phyloP scores from a whole-genome alignment of 1,140 invertebrate species.

The Trachymyrmex cornetzi region DNA sequence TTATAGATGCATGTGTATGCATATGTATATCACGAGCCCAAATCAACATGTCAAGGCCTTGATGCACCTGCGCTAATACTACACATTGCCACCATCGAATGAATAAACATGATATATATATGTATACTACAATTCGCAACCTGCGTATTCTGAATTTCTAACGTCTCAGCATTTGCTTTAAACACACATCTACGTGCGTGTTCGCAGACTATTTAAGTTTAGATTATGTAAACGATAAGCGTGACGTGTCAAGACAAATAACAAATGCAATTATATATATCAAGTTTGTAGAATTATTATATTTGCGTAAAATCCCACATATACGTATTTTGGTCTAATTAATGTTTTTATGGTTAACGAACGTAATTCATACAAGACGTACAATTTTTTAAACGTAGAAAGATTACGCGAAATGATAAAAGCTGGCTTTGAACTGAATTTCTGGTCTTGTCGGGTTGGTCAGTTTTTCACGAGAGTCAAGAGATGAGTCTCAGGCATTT shows the following conservation, averaged over 20 bases:
- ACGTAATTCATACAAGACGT: slow-evolving; percentile 60
- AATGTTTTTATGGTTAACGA: slow-evolving; percentile 29
- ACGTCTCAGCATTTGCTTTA: background rate
- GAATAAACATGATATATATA: slow-evolving; percentile 17
- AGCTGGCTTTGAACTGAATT: slow-evolving; percentile 64
- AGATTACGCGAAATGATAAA: background rate
- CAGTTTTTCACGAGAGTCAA: slow-evolving; percentile 57
- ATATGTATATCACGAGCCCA: slow-evolving; percentile 59
- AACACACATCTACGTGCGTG: background rate
- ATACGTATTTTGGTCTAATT: background rate
- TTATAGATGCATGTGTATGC: slow-evolving; percentile 60
- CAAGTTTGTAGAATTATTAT: background rate
- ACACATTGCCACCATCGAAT: slow-evolving; percentile 23
- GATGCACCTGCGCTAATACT: slow-evolving; percentile 70
- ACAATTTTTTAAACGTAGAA: slow-evolving; percentile 58
- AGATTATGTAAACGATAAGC: background rate
- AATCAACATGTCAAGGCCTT: slow-evolving; percentile 76
- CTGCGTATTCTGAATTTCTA: slow-evolving; percentile 21
- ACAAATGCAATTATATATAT: background rate
- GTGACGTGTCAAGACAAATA: background rate
- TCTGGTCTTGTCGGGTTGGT: slow-evolving; percentile 29
- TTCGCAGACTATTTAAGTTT: background rate
- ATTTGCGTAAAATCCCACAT: background rate
- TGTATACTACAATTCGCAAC: slow-evolving; percentile 14
- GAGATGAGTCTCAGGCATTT: slow-evolving; percentile 55